These are phyloP conservation scores for Lycocerus yunnanus DNA, from an alignment of 2,888 invertebrate species.

Conservation along the genomic window DNA sequence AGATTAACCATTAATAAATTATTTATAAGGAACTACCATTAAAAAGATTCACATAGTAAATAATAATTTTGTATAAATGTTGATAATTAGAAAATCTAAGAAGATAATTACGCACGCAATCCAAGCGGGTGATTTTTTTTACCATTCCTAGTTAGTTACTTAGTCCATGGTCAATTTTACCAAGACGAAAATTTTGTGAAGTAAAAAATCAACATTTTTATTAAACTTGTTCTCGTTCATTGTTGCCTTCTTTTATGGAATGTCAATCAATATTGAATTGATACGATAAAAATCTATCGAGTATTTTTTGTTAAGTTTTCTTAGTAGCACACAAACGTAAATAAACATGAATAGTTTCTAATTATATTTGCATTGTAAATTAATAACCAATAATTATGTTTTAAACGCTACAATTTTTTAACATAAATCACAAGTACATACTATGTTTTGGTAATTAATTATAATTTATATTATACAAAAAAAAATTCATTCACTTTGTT, in stretches of 20 bases:
- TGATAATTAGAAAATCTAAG: neutral
- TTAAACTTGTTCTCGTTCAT: neutral
- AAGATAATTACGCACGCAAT: neutral
- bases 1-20: neutral
- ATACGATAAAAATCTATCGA: neutral
- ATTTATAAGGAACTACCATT: neutral
- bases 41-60: neutral
- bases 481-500: neutral
- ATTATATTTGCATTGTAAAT: constrained; percentile 4
- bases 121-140: neutral
- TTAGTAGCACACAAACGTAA: neutral
- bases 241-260: neutral
- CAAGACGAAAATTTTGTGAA: neutral
- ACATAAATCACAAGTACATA: neutral
- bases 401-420: neutral
- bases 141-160: neutral
- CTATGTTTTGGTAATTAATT: neutral
- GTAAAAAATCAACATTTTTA: neutral
- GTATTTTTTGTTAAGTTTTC: neutral
- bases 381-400: neutral
- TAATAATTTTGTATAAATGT: neutral
- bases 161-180: neutral
- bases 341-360: neutral
- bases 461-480: neutral
- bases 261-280: neutral